Conservation (phyloP, 2,113 vertebrate species). For the Nymphicus hollandicus region DNA sequence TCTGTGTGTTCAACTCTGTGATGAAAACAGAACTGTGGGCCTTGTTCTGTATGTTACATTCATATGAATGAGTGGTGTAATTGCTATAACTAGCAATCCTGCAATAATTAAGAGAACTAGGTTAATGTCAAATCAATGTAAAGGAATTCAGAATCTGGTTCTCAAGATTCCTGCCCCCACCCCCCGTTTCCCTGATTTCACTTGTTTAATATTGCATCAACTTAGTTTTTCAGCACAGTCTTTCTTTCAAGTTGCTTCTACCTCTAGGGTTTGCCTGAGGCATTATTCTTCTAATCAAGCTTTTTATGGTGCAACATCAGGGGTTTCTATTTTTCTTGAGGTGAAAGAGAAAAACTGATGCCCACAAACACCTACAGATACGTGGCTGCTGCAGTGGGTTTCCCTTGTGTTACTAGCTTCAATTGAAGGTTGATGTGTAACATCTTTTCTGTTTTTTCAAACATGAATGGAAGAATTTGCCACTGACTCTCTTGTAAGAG, state of each 20-base stretch:
- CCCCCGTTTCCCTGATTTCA: neutral
- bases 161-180: accelerated
- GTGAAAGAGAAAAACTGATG: neutral
- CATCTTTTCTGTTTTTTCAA: neutral
- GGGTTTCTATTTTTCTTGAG: neutral
- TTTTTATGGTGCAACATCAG: conserved; percentile 17
- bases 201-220: conserved; percentile 62
- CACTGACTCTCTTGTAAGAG: accelerated
- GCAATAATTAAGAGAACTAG: neutral
- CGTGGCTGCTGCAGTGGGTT: neutral
- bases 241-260: conserved; percentile 54
- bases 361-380: neutral
- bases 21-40: neutral
- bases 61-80: neutral
- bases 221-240: conserved; percentile 27
- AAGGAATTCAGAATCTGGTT: neutral
- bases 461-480: neutral
- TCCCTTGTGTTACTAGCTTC: neutral
- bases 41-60: neutral
- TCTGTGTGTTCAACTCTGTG: neutral
- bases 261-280: conserved; percentile 58
- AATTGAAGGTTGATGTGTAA: neutral
- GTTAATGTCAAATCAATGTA: neutral
- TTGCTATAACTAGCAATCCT: neutral
- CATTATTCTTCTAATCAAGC: conserved; percentile 54